These are phyloP conservation scores for Notarius quadriscutis DNA, from an alignment of 2,113 vertebrate genomes.

Conservation along the genomic window DNA sequence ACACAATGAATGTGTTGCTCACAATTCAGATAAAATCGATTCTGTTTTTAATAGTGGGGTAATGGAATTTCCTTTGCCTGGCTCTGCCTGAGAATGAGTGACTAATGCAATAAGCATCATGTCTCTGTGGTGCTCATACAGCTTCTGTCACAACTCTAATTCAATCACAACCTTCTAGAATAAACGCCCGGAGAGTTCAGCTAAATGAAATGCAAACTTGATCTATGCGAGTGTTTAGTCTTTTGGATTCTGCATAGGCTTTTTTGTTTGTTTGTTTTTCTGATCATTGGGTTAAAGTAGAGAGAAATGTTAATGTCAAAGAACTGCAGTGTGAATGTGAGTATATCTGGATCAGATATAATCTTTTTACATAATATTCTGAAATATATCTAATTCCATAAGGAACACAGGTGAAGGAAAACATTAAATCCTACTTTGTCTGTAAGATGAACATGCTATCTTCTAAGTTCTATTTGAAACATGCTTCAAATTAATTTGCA, in stretches of 20 bases:
- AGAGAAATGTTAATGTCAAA: not conserved
- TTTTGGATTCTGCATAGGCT: not conserved
- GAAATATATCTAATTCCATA: not conserved
- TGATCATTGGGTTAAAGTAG: not conserved
- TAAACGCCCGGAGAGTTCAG: slow-evolving; percentile 32
- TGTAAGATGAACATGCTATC: not conserved
- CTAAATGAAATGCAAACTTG: slow-evolving; percentile 46
- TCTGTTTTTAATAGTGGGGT: slow-evolving; percentile 53
- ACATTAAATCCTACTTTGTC: not conserved
- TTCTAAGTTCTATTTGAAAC: not conserved
- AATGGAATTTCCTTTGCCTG: slow-evolving; percentile 49
- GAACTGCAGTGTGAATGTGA: not conserved
- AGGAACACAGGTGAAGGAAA: not conserved
- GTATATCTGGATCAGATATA: not conserved
- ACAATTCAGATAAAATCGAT: slow-evolving; percentile 48
- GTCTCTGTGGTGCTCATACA: slow-evolving; percentile 48
- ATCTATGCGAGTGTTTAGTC: slow-evolving; percentile 23
- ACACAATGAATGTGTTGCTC: slow-evolving; percentile 40
- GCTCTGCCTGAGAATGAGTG: slow-evolving; percentile 46
- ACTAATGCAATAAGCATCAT: slow-evolving; percentile 53
- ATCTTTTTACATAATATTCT: not conserved
- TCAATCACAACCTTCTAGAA: slow-evolving; percentile 44
- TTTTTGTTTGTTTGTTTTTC: not conserved
- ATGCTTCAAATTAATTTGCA: not conserved
- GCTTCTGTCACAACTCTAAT: slow-evolving; percentile 49